phyloP scores from a whole-genome alignment of 2,888 invertebrate species.

The Dynastes hyllus region DNA sequence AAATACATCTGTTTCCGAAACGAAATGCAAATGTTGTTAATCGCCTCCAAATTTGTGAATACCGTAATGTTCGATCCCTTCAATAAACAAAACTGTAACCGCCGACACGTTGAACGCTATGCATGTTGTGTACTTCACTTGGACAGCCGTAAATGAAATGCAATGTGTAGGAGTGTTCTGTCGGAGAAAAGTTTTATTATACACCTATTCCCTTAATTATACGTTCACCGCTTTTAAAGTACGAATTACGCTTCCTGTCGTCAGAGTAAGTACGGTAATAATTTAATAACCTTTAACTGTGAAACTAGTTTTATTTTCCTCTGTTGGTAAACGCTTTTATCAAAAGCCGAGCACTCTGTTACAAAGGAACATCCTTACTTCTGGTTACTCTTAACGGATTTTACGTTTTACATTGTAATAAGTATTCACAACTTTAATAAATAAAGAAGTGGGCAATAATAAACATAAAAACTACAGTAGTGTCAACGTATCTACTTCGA shows the following conservation, averaged over 20 bases:
- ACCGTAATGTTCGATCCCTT: constrained; percentile 12
- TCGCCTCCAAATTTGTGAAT: constrained; percentile 38
- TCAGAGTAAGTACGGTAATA: constrained; percentile 10
- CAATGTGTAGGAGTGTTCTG: constrained; percentile 13
- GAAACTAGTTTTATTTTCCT: not conserved
- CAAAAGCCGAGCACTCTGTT: too few relatives aligned
- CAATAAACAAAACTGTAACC: constrained; percentile 30
- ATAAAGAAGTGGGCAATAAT: too few relatives aligned
- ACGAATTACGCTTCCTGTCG: not conserved
- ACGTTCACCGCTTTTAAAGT: constrained; percentile 15
- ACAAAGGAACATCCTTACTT: too few relatives aligned
- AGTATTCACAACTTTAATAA: too few relatives aligned
- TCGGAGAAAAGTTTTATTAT: constrained; percentile 29
- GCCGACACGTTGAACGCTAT: not conserved
- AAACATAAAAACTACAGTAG: too few relatives aligned
- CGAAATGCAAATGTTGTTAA: constrained; percentile 49
- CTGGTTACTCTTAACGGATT: too few relatives aligned
- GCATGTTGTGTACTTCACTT: not conserved
- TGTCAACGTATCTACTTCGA: too few relatives aligned
- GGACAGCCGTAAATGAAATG: constrained; percentile 1
- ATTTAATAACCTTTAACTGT: constrained; percentile 27
- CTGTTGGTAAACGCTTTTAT: not conserved
- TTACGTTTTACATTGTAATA: too few relatives aligned
- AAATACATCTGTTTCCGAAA: constrained; percentile 24
- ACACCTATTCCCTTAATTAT: constrained; percentile 30